Evolutionary conservation across 1,140 invertebrate genomes (phyloP), one percentile per base, ranked within the genome.

Genomic region (Drosophila lacteicornis): DNA sequence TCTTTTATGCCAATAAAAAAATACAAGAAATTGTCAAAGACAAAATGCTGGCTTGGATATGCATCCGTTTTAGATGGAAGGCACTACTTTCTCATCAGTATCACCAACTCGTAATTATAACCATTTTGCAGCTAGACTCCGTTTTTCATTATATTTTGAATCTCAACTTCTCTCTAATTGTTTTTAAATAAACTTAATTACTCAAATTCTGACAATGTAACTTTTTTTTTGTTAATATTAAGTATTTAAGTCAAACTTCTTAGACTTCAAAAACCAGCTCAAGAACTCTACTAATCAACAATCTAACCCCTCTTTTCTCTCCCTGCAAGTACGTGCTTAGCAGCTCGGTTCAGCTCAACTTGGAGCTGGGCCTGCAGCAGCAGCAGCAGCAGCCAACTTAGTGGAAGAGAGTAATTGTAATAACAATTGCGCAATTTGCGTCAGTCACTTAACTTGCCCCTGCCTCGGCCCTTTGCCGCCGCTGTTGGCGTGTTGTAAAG

Each of bases 381-480:
- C 46, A 51, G 57, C 27, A 30, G 27, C 69, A 55, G 57, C 60
- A 53, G 56, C 55, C 70, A 62, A 63, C 67, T 88, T 70, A 70
- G 84, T 87, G 79, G 77, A 73, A 75, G 65, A 84, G 83, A 84
- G 83, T 87, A 88, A 87, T 87, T 87, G 83, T 87, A 88, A 84
- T 88, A 87, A 87, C 84, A 87, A 87, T 87, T 87, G 84, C 85
- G 83, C 83, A 87, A 88, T 87, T 87, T 87, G 84, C 80, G 83
- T 88, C 83, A 87, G 85, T 87, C 83, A 84, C 79, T 85, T 85
- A 79, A 78, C 82, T 85, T 50, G 46, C 68, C n/a, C 43, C 27
- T 17, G 45, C 38, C 22, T 15, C 43, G 11, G 60, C 61, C 69
- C 67, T 30, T 50, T 36, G 22, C 33, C 51, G 12, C 62, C 30